These are phyloP conservation scores for Eilema caniola DNA, from an alignment of 2,888 invertebrate genomes.

Conservation along the genomic window DNA sequence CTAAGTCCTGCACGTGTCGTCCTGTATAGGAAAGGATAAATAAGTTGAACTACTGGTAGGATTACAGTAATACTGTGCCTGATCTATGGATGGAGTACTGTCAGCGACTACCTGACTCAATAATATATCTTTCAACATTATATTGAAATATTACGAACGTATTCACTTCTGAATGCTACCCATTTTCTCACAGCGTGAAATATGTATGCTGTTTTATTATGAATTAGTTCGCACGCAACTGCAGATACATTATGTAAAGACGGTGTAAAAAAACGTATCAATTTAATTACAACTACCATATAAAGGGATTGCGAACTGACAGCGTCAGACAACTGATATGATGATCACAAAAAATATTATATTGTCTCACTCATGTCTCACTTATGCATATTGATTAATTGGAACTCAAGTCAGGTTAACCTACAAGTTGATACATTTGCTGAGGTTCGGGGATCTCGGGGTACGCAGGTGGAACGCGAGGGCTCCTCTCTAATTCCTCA, in stretches of 20 bases:
- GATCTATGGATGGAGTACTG: no score
- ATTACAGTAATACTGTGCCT: no score
- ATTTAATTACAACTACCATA: constrained; percentile 30
- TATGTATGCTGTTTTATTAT: constrained; percentile 32
- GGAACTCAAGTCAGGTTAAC: no score
- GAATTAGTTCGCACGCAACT: constrained; percentile 43
- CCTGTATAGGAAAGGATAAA: no score
- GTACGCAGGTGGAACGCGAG: no score
- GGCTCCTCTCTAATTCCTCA: no score
- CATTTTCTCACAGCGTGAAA: constrained; percentile 51
- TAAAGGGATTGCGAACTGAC: constrained; percentile 30
- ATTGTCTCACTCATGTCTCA: not conserved
- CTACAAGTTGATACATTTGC: no score
- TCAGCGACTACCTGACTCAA: constrained; percentile 11
- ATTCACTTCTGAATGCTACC: constrained; percentile 42
- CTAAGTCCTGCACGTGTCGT: no score
- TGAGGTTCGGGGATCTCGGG: no score
- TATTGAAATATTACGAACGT: constrained; percentile 27
- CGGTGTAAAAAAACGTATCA: constrained; percentile 32
- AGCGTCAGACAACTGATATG: constrained; percentile 5
- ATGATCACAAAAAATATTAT: not conserved
- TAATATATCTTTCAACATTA: constrained; percentile 34
- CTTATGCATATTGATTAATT: no score
- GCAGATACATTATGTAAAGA: not conserved
- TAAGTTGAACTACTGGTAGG: no score